Percentiles rank a stretch among this genome's conserved stretches.
Evolutionary conservation across 2,113 vertebrate species (phyloP).

Genomic region (Python bivittatus): DNA sequence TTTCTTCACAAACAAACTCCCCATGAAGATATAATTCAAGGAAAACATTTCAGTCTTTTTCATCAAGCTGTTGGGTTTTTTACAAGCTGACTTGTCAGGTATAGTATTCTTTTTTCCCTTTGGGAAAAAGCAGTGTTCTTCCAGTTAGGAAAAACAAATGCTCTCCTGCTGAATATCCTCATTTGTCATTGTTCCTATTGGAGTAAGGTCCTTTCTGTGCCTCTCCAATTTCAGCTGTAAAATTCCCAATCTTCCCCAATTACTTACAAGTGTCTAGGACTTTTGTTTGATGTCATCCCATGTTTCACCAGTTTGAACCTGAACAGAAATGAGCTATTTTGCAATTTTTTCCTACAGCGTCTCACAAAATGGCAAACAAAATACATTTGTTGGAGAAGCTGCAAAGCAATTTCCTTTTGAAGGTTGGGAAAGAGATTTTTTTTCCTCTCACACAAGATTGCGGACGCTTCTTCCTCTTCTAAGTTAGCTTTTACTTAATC

Average conservation of each 20-base stretch:
- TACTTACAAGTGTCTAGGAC: not conserved
- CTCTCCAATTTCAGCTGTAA: not conserved
- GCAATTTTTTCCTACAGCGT: not conserved
- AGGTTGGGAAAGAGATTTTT: conserved; percentile 37
- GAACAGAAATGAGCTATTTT: conserved; percentile 15
- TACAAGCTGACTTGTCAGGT: not conserved
- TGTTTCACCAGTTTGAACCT: not conserved
- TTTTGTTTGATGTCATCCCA: not conserved
- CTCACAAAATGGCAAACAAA: conserved; percentile 25
- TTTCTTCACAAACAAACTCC: not conserved
- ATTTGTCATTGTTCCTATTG: not conserved
- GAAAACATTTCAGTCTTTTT: not conserved
- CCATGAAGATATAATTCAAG: not conserved
- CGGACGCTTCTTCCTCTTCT: not conserved
- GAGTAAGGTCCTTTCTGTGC: not conserved
- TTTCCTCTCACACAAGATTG: not conserved
- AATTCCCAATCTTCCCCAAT: not conserved
- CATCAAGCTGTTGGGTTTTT: not conserved
- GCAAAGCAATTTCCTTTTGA: conserved; percentile 60
- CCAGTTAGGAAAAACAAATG: not conserved
- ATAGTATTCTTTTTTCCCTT: not conserved
- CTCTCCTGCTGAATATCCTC: not conserved
- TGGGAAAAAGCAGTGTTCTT: not conserved
- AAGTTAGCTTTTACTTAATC: not conserved
- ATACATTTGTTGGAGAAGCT: conserved; percentile 31